Conservation (phyloP, 2,113 vertebrate species). For the Trachemys scripta region DNA sequence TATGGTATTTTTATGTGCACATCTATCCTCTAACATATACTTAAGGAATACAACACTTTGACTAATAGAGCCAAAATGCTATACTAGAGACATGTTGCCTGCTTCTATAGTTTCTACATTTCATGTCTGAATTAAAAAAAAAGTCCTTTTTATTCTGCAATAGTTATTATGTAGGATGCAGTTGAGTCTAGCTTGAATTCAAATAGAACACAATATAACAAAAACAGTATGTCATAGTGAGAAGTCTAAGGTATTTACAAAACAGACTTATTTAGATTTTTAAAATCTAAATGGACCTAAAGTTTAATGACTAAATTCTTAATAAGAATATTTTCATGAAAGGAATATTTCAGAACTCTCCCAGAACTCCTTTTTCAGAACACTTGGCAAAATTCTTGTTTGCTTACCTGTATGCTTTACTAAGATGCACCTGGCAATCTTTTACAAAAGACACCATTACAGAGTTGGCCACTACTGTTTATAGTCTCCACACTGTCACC, state of each 20-base stretch:
- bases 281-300: background rate
- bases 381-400: background rate
- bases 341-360: background rate
- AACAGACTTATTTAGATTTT: constrained; percentile 24
- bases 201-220: background rate
- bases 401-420: background rate
- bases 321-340: background rate
- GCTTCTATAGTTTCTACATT: constrained; percentile 40
- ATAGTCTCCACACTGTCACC: background rate
- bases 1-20: constrained; percentile 62
- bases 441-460: background rate
- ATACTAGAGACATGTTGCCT: constrained; percentile 56
- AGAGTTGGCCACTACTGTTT: background rate
- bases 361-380: background rate
- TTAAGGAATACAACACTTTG: constrained; percentile 73
- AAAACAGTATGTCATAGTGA: background rate
- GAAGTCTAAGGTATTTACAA: constrained; percentile 2
- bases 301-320: background rate
- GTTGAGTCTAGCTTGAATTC: constrained; percentile 57
- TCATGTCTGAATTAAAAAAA: constrained; percentile 32
- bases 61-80: constrained; percentile 66
- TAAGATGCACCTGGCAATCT: background rate
- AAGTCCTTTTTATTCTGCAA: constrained; percentile 45
- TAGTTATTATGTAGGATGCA: constrained; percentile 55
- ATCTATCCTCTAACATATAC: constrained; percentile 63